A percentile compares a stretch with the other conserved stretches of the same genome.
phyloP scores from a whole-genome alignment of 2,797 vertebrate genomes.

The Crax fasciolata region DNA sequence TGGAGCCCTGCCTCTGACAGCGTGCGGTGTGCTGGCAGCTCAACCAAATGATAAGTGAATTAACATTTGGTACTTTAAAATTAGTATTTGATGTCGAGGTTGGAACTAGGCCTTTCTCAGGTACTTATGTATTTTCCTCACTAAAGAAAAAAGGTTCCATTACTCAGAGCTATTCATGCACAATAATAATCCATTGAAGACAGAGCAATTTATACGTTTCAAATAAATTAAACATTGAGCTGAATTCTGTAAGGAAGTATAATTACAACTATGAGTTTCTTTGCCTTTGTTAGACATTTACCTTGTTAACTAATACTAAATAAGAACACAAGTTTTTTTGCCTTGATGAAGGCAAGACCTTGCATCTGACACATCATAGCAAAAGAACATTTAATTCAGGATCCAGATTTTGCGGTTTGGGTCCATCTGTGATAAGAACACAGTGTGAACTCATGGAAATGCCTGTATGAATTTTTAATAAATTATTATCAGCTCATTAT shows the following conservation, averaged over 20 bases:
- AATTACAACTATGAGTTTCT: not conserved
- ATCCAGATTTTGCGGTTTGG: constrained; percentile 54
- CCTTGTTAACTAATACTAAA: not conserved
- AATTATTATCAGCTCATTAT: constrained; percentile 1
- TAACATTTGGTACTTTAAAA: not conserved
- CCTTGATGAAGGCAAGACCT: not conserved
- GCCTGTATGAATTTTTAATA: constrained; percentile 66
- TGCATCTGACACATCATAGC: constrained; percentile 21
- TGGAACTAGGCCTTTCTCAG: not conserved
- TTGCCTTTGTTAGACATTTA: not conserved
- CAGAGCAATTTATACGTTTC: not conserved
- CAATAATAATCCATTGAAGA: not conserved
- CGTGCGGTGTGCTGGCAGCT: not conserved
- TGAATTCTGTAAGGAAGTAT: not conserved
- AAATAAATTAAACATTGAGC: not conserved
- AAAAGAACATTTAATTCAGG: constrained; percentile 60
- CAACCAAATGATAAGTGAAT: not conserved
- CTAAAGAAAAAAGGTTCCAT: not conserved
- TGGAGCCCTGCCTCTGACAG: not conserved
- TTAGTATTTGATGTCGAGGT: not conserved
- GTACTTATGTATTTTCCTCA: not conserved
- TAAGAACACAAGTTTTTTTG: not conserved
- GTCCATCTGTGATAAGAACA: constrained; percentile 68
- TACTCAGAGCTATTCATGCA: not conserved
- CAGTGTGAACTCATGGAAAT: constrained; percentile 59